Base-by-base conservation (phyloP, 2,113 vertebrate genomes). In the Martes martes region DNA sequence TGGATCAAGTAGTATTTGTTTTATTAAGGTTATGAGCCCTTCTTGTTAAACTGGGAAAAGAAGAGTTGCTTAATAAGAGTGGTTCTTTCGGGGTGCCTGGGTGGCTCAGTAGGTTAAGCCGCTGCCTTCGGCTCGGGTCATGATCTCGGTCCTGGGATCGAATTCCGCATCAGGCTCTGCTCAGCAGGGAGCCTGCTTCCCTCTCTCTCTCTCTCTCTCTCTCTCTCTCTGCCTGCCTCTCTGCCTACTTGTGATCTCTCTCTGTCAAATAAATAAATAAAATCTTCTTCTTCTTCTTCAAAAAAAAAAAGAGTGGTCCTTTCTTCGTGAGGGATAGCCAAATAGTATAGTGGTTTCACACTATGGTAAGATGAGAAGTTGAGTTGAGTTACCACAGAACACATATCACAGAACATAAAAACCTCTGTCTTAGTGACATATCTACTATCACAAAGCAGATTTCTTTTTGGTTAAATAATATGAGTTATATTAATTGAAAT, bases 21-120 rank as follows among this genome's bases (percentile, higher is more conserved):
- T 97, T 81, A 80, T 84, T 95, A n/a, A 86, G 42, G 31, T 89
- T 89, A 84, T 78, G 24, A 79, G 16, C 73, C 83, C 39, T 93
- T 88, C 59, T 47, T 65, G 45, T 97, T 93, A 91, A 93, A 50
- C 28, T 89, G 85, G 89, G 84, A 69, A 88, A 74, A 98, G 67
- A 87, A 61, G 50, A 93, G 11, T 33, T 71, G 57, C 36, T 61
- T 96, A 85, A 21, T 91, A 88, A 93, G 36, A 82, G 16, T 42
- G 6, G 8, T 95, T 78, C n/a, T 31, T 96, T 42, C 39, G 39
- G 39, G 39, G 5, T 42, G 39, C 39, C 39, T 42, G 39, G 39
- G 39, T 42, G 39, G 39, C 39, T 42, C 39, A 42, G 39, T 42
- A 4, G 39, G 39, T 42, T 42, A 42, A 42, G 39, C 39, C 39